Evolutionary conservation across 2,797 vertebrate genomes (phyloP), one percentile per base, ranked within the genome.

Genomic region (Lithobates pipiens): DNA sequence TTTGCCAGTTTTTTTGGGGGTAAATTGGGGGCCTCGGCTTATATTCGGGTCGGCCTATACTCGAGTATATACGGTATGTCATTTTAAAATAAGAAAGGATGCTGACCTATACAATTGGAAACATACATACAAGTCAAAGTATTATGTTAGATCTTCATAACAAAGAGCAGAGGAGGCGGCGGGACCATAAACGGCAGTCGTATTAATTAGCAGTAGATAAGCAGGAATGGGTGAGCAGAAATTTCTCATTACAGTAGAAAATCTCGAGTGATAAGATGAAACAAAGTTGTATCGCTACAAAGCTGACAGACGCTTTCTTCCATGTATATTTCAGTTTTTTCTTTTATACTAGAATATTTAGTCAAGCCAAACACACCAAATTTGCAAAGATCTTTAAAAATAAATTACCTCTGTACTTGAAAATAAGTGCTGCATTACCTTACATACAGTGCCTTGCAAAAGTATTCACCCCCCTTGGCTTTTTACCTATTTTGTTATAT

Each of bases 211-310:
- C 82, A 89, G 88, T 72, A 89, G 82, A 86, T 85, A 85, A 88
- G 81, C 88, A 89, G 46, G 86, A 77, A 87, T 73, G 76, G 88
- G 77, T 88, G 88, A 87, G 90, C 89, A 91, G 86, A 88, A 89
- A 89, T 88, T 80, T 86, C 88, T 91, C 92, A 92, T 92, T 91
- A 90, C 88, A 88, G 86, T 86, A 90, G 85, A 91, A 89, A 91
- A 89, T 57, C 89, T 88, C 90, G 82, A 87, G 91, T 85, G 86
- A 86, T 25, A 85, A 85, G 86, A 75, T 39, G 75, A 73, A 90
- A 92, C 91, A 89, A 85, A 88, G 89, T 36, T 88, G 88, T 89
- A 89, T 92, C 91, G 91, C 91, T 67, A 67, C 27, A 29, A 13
- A 3, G 16, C 9, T 25, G 65, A 29, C n/a, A 67, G 27, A 10